Evolutionary conservation across 2,888 invertebrate species (phyloP).

Genomic region (Rhagophthalmus giganteus): DNA sequence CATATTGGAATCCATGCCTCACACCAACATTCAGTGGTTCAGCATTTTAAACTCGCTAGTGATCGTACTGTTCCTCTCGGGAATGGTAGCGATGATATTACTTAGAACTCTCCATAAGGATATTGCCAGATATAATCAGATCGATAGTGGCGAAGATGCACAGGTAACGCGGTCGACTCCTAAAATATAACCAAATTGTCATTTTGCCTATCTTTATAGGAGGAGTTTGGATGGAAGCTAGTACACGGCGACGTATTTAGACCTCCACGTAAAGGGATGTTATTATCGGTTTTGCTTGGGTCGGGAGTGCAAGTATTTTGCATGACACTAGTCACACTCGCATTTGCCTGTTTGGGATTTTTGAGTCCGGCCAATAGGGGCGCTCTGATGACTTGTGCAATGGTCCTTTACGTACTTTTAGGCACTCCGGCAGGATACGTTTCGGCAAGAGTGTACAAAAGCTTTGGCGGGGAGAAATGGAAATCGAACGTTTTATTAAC

Average conservation of each 20-base stretch:
- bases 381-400: conserved; percentile 96
- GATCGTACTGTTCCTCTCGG: conserved; percentile 94
- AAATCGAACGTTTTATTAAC: conserved; percentile 97
- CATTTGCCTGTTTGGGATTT: conserved; percentile 98
- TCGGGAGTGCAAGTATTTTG: conserved; percentile 95
- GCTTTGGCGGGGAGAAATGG: conserved; percentile 98
- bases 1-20: conserved; percentile 96
- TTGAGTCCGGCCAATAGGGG: conserved; percentile 98
- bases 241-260: conserved; percentile 98
- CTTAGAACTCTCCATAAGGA: conserved; percentile 96
- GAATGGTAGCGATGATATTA: conserved; percentile 99
- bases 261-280: conserved; percentile 95
- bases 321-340: conserved; percentile 94
- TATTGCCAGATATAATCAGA: conserved; percentile 97
- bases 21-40: conserved; percentile 99
- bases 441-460: conserved; percentile 96
- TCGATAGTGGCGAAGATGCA: conserved; percentile 83
- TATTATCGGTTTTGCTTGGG: conserved; percentile 93
- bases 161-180: conserved; percentile 70
- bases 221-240: conserved; percentile 97
- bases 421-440: conserved; percentile 97
- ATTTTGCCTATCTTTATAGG: conserved; percentile 64
- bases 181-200: neutral
- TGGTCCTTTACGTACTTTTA: conserved; percentile 94
- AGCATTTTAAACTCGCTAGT: conserved; percentile 97